Evolutionary conservation across 2,888 invertebrate species (phyloP).

Genomic region (Monoplex corrugatus): DNA sequence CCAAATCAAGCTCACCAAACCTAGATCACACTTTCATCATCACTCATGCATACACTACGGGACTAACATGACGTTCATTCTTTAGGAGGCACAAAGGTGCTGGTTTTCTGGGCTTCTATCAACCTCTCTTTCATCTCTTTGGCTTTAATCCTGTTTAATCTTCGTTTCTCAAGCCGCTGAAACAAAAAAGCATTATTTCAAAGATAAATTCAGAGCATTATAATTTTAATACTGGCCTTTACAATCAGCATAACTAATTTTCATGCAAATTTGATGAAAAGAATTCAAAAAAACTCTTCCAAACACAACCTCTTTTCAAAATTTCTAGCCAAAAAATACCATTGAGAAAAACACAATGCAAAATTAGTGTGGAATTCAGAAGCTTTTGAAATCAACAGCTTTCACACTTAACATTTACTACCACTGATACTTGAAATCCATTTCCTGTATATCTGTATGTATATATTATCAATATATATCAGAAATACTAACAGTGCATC

Average conservation of each 20-base stretch:
- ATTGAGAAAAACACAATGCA: not conserved
- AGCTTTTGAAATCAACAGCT: no score
- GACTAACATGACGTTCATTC: not conserved
- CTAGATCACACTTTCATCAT: not conserved
- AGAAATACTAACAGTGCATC: no score
- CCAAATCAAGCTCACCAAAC: not conserved
- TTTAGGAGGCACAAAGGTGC: constrained; percentile 18
- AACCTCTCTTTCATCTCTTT: constrained; percentile 37
- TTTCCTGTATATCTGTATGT: no score
- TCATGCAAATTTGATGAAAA: not conserved
- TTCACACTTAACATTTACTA: no score
- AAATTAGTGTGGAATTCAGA: no score
- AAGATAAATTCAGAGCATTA: not conserved
- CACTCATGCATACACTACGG: not conserved
- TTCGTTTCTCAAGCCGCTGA: constrained; percentile 48
- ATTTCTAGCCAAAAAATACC: not conserved
- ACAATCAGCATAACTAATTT: not conserved
- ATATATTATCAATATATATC: no score
- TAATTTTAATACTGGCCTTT: not conserved
- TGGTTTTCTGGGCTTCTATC: not conserved
- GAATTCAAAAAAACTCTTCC: not conserved
- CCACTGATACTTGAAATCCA: no score
- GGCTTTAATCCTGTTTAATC: constrained; percentile 46
- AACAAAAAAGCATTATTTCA: not conserved
- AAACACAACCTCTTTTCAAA: not conserved